phyloP scores from a whole-genome alignment of 2,797 vertebrate species.

The Apogon talboti region DNA sequence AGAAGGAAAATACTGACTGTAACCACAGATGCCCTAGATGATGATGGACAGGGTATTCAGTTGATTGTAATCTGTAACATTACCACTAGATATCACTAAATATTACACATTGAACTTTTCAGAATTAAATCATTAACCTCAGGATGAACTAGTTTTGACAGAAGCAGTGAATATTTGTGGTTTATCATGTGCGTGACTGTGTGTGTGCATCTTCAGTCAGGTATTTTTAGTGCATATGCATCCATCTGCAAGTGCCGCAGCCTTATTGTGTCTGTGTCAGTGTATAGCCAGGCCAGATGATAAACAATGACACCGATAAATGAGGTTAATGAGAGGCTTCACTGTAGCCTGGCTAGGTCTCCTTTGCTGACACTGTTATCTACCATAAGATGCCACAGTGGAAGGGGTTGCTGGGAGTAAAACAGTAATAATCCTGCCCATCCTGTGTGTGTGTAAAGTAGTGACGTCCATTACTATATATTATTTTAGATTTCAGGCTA shows the following conservation, averaged over 20 bases:
- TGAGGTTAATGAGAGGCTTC: slow-evolving; percentile 61
- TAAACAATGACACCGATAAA: too few relatives aligned
- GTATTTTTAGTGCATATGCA: neutral
- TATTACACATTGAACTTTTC: too few relatives aligned
- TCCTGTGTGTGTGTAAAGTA: slow-evolving; percentile 1
- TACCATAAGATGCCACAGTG: slow-evolving; percentile 32
- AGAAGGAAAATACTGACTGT: too few relatives aligned
- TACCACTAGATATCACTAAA: too few relatives aligned
- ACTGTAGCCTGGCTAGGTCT: slow-evolving; percentile 23
- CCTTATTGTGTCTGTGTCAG: slow-evolving; percentile 5
- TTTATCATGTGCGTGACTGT: too few relatives aligned
- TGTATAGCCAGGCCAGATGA: too few relatives aligned
- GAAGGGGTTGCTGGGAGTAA: slow-evolving; percentile 16
- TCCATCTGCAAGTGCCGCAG: neutral
- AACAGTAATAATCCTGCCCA: slow-evolving; percentile 10
- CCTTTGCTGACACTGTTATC: slow-evolving; percentile 38
- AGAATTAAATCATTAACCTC: neutral
- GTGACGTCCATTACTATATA: neutral
- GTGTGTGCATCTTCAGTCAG: neutral
- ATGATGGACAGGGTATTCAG: too few relatives aligned
- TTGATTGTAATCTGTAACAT: too few relatives aligned
- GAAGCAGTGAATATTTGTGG: neutral
- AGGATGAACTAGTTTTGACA: neutral
- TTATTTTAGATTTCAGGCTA: neutral
- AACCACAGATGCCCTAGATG: too few relatives aligned